A percentile compares a stretch with the other conserved stretches of the same genome.
These are phyloP conservation scores for Furcifer pardalis DNA, from an alignment of 2,797 vertebrate genomes.

Conservation along the genomic window DNA sequence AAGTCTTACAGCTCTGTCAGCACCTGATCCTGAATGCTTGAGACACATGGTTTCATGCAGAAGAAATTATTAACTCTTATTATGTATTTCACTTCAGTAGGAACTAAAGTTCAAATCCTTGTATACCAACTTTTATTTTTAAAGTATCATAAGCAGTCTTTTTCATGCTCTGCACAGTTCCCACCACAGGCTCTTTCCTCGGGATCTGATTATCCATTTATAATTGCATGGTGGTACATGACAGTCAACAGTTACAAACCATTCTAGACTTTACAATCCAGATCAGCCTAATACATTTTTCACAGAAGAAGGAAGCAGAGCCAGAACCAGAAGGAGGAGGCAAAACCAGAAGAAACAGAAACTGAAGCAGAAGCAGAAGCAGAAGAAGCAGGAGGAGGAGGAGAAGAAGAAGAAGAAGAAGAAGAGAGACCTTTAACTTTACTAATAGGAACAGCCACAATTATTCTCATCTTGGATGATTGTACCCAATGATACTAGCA, in stretches of 20 bases:
- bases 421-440: no score
- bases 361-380: no score
- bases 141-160: no score
- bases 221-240: not conserved
- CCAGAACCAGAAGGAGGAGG: no score
- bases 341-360: no score
- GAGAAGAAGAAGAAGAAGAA: no score
- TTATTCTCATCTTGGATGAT: not conserved
- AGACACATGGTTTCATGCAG: slow-evolving; percentile 40
- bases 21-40: slow-evolving; percentile 44
- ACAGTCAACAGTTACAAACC: not conserved
- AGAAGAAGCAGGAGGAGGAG: no score
- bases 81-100: slow-evolving; percentile 7
- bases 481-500: not conserved
- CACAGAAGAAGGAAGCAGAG: no score
- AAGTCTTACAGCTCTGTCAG: slow-evolving; percentile 22
- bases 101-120: not conserved
- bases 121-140: not conserved
- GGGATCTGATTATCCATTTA: not conserved
- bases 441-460: no score
- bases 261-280: not conserved
- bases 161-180: not conserved
- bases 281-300: not conserved
- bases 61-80: slow-evolving; percentile 36
- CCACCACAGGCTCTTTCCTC: not conserved